Conservation (phyloP, 2,797 vertebrate genomes). For the Synanceia verrucosa region DNA sequence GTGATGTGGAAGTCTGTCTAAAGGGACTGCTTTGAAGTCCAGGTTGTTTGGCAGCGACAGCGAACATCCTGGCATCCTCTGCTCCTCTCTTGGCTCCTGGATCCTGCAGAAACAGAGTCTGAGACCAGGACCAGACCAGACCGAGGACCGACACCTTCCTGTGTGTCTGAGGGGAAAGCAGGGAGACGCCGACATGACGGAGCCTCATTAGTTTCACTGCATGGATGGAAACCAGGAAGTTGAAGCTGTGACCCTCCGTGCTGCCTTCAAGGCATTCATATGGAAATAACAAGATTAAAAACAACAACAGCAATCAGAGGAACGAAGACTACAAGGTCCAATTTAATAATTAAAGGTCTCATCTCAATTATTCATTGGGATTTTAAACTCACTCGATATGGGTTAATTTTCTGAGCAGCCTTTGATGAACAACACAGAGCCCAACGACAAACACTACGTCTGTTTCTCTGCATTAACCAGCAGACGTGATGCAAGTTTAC, state of each 20-base stretch:
- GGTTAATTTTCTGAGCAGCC: conserved; percentile 41
- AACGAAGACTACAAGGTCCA: conserved; percentile 53
- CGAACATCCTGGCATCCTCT: conserved; percentile 33
- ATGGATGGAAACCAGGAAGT: neutral
- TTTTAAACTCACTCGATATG: conserved; percentile 47
- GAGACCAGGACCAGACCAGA: too few species aligned
- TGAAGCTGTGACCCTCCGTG: neutral
- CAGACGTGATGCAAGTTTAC: conserved; percentile 1
- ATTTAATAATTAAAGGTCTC: conserved; percentile 64
- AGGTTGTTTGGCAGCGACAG: conserved; percentile 41
- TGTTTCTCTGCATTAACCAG: neutral
- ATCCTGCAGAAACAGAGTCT: conserved; percentile 22
- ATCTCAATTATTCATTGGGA: conserved; percentile 67
- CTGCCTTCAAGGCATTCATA: conserved; percentile 43
- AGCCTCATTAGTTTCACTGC: conserved; percentile 13
- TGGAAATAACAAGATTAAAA: conserved; percentile 62
- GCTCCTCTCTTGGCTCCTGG: conserved; percentile 29
- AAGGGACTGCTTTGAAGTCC: conserved; percentile 57
- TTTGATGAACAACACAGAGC: conserved; percentile 18
- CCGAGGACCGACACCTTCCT: conserved; percentile 16
- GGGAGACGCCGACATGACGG: neutral
- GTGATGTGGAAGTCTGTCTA: conserved; percentile 38
- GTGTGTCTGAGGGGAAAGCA: neutral
- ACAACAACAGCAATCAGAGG: conserved; percentile 50
- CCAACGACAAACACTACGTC: conserved; percentile 3